Percentiles rank a stretch among this genome's conserved stretches.
Conservation (phyloP, 30 jellyfish, hydroid and myxozoan genomes). For the Cassiopea andromeda region DNA sequence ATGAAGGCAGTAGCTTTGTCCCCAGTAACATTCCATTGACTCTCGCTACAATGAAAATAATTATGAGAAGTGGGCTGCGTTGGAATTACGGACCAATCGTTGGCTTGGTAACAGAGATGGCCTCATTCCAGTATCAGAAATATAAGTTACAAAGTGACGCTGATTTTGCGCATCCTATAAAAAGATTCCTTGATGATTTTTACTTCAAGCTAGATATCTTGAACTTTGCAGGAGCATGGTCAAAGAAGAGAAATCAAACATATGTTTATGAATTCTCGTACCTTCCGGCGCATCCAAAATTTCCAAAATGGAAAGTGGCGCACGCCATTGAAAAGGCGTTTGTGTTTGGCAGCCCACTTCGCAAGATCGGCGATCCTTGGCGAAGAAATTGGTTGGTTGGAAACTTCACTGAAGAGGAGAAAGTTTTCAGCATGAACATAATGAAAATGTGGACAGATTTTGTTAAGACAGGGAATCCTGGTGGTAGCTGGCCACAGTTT, state of each 20-base stretch:
- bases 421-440: conserved; percentile 7
- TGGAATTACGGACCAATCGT: background rate
- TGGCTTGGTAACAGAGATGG: background rate
- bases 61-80: background rate
- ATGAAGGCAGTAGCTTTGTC: conserved; percentile 35
- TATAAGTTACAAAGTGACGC: background rate
- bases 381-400: background rate
- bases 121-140: conserved; percentile 21
- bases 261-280: conserved; percentile 13
- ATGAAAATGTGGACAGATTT: conserved; percentile 68
- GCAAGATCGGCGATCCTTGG: background rate
- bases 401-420: conserved; percentile 28
- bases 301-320: background rate
- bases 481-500: conserved; percentile 32
- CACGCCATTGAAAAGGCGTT: conserved; percentile 9
- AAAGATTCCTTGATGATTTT: background rate
- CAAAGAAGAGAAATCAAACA: conserved; percentile 9
- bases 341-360: conserved; percentile 16
- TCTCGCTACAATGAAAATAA: background rate
- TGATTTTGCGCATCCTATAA: background rate
- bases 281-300: background rate
- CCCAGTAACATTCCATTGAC: background rate
- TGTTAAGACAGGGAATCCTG: conserved; percentile 50
- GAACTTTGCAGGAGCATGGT: conserved; percentile 14
- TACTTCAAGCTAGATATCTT: background rate